Evolutionary conservation across 2,797 vertebrate species (phyloP).

Genomic region (Capromys pilorides): DNA sequence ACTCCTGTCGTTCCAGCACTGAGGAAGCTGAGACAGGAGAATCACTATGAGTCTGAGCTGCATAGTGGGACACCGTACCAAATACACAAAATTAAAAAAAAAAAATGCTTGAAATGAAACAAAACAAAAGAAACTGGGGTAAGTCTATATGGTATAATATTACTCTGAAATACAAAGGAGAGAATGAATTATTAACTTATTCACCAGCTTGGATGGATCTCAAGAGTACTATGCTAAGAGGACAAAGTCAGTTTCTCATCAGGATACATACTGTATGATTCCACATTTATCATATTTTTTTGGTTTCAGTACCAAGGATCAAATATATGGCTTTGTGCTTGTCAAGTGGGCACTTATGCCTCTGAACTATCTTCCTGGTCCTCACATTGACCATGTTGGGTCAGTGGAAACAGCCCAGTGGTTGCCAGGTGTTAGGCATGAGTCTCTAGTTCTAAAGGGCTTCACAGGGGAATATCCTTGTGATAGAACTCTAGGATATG

Average conservation of each 20-base stretch:
- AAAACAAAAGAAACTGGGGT: background rate
- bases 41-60: too few species aligned
- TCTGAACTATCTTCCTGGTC: too few species aligned
- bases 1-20: too few species aligned
- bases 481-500: background rate
- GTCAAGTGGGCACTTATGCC: too few species aligned
- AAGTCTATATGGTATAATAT: background rate
- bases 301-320: too few species aligned
- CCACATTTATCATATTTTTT: background rate
- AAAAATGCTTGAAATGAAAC: too few species aligned
- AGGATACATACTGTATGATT: background rate
- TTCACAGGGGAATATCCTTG: background rate
- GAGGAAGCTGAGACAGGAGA: too few species aligned
- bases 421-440: background rate
- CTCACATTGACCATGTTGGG: background rate
- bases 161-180: background rate
- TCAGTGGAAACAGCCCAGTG: background rate
- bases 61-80: too few species aligned
- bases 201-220: background rate
- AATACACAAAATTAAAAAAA: too few species aligned
- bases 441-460: background rate
- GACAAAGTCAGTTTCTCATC: background rate
- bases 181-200: background rate
- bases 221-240: background rate
- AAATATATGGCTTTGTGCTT: too few species aligned